These are phyloP conservation scores for Zonotrichia leucophrys DNA, from an alignment of 2,113 vertebrate genomes.

Conservation along the genomic window DNA sequence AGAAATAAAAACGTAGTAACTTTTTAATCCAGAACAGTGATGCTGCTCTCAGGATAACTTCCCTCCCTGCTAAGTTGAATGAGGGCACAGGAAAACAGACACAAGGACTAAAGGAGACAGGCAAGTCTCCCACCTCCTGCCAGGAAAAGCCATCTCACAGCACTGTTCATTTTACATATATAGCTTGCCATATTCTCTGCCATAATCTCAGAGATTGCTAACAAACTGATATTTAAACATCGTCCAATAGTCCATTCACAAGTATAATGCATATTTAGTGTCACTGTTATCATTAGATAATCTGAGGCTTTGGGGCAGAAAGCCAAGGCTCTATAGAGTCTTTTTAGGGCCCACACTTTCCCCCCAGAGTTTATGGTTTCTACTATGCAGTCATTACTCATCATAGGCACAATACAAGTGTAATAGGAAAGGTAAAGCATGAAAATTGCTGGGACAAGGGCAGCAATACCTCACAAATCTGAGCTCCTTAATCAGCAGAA, in stretches of 20 bases:
- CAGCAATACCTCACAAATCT: background rate
- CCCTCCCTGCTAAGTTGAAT: accelerated
- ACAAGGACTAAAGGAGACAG: background rate
- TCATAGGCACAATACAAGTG: background rate
- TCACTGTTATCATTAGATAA: background rate
- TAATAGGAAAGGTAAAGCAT: background rate
- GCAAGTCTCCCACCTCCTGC: background rate
- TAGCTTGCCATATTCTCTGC: background rate
- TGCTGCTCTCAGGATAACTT: background rate
- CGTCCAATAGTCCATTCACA: background rate
- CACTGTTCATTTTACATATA: background rate
- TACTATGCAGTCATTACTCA: background rate
- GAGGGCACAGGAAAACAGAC: background rate
- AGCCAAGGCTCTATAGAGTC: background rate
- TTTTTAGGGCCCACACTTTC: background rate
- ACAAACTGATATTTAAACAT: background rate
- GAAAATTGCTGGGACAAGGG: background rate
- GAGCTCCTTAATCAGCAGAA: background rate
- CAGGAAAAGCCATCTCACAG: background rate
- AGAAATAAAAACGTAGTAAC: background rate
- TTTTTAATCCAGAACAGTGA: background rate
- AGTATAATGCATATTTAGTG: background rate
- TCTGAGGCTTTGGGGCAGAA: background rate
- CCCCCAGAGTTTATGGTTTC: background rate
- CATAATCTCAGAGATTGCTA: background rate